phyloP scores from a whole-genome alignment of 2,888 invertebrate species.

The Hermaeophaga mercurialis region DNA sequence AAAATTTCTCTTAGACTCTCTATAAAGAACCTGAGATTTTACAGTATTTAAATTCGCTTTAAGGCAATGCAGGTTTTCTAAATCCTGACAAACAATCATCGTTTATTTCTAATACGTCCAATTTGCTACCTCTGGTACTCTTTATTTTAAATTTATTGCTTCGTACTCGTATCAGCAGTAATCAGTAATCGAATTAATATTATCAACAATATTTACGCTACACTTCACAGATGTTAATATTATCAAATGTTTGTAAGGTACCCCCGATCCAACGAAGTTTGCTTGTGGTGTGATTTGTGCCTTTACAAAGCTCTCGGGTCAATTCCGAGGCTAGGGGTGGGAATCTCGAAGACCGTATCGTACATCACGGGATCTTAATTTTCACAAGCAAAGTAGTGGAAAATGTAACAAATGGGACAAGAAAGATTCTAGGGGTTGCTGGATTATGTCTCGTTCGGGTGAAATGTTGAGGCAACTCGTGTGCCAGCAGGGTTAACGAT shows the following conservation, averaged over 20 bases:
- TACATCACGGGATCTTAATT: slow-evolving; percentile 22
- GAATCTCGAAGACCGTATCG: slow-evolving; percentile 19
- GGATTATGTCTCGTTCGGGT: slow-evolving; percentile 35
- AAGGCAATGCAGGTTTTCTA: too few relatives aligned
- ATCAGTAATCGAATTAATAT: not conserved
- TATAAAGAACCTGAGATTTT: too few relatives aligned
- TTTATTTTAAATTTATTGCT: too few relatives aligned
- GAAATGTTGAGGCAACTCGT: slow-evolving; percentile 28
- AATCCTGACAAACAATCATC: too few relatives aligned
- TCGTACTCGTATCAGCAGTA: too few relatives aligned
- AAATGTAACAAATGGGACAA: slow-evolving; percentile 36
- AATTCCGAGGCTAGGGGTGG: slow-evolving; percentile 11
- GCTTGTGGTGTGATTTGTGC: slow-evolving; percentile 2
- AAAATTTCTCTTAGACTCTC: too few relatives aligned
- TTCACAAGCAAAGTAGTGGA: slow-evolving; percentile 29
- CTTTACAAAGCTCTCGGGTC: slow-evolving; percentile 16
- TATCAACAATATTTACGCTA: slow-evolving; percentile 13
- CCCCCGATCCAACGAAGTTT: not conserved
- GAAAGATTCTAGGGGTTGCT: slow-evolving; percentile 33
- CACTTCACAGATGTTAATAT: not conserved
- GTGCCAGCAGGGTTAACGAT: not conserved
- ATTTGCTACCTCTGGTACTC: too few relatives aligned
- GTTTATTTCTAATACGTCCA: too few relatives aligned
- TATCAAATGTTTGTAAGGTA: not conserved
- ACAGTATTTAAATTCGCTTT: too few relatives aligned